Base-by-base conservation (phyloP, 2,797 vertebrate genomes). In the Chaunax sp. region DNA sequence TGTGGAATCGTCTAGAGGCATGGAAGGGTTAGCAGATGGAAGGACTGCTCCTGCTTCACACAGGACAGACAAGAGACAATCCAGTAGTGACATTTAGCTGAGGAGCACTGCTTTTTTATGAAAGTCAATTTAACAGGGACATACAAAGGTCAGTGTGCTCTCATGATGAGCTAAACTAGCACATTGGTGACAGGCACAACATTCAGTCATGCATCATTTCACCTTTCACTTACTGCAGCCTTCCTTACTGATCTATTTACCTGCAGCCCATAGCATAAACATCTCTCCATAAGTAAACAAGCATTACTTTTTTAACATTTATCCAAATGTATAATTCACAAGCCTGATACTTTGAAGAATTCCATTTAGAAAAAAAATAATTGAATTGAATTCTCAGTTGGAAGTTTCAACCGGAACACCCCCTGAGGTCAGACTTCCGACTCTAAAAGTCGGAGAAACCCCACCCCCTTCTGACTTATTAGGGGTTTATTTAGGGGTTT, bases 91-190 rank as follows among this genome's bases (percentile, higher is more conserved):
- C 89, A 92, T 92, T 92, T 90, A 78, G 65, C 78, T 38, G 82
- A 72, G 60, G 67, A 76, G 76, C 72, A 22, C 50, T 88, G 89
- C 80, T 89, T 89, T 92, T 92, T 90, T 75, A 83, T 72, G 19
- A 78, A 92, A 90, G 86, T 89, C 87, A 84, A 87, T 91, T 91
- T 84, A 90, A 78, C 65, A 76, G 65, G 57, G 78, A 72, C 72
- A 61, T 64, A 77, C 68, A 90, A 91, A 91, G 89, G 90, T 90
- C 89, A 89, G 74, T 59, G 69, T 87, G 79, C 84, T 87, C 30
- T 75, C 64, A 38, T 80, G 63, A 86, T 84, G 79, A 80, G 72
- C 71, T 60, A 69, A 69, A 77, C 81, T 62, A 9, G 47, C 37
- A 26, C 60, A 49, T 52, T 55, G 37, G 18, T 14, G 22, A 26